Conservation (phyloP, 2,113 vertebrate species). For the Galbula dea region DNA sequence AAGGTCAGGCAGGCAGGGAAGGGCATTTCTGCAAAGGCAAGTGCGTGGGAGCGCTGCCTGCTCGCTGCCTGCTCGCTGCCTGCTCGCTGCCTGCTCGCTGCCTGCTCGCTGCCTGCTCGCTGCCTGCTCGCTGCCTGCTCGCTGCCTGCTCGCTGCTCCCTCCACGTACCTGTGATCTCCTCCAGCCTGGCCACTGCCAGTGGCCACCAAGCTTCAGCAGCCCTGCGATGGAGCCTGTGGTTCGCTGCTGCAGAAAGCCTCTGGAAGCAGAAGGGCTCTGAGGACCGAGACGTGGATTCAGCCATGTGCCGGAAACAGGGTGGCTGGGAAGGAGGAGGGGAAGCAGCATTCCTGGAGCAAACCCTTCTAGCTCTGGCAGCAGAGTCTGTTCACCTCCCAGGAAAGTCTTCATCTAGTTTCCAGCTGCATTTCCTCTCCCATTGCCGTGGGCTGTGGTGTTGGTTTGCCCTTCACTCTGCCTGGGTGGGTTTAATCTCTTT, state of each 20-base stretch:
- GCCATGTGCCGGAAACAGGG: background rate
- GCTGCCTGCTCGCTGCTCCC: background rate
- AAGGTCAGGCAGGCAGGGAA: slow-evolving; percentile 48
- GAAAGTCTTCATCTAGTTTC: background rate
- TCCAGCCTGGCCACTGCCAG: no score
- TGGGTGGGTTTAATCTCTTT: background rate
- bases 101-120: background rate
- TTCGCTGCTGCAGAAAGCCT: accelerated
- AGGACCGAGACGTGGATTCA: background rate
- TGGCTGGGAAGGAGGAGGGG: background rate
- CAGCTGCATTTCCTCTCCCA: background rate
- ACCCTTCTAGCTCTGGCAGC: background rate
- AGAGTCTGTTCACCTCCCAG: background rate
- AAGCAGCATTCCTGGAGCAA: background rate
- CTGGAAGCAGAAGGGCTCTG: background rate
- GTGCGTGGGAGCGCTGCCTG: accelerated
- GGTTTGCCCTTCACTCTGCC: background rate
- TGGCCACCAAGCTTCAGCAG: background rate
- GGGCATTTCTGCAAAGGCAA: background rate
- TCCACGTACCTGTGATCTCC: background rate
- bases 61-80: background rate
- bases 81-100: background rate
- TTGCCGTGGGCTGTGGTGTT: accelerated
- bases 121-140: background rate
- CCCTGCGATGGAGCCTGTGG: background rate